A percentile compares a stretch with the other conserved stretches of the same genome.
phyloP scores from a whole-genome alignment of 2,888 invertebrate species.

The Alitta virens region DNA sequence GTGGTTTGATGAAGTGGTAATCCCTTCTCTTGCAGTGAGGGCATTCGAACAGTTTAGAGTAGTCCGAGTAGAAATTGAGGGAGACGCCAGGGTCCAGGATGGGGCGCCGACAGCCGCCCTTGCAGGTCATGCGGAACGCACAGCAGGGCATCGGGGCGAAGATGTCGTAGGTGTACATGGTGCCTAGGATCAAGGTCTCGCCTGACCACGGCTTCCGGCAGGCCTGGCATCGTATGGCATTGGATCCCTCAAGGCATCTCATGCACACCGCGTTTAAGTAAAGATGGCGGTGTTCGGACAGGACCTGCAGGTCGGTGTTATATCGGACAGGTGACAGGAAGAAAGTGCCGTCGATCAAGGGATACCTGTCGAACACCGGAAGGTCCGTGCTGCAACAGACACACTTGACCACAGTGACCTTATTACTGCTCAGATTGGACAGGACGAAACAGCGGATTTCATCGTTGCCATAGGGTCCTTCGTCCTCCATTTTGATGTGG shows the following conservation, averaged over 20 bases:
- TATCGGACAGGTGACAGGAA: conserved; percentile 88
- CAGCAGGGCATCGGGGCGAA: conserved; percentile 97
- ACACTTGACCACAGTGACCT: conserved; percentile 80
- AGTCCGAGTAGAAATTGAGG: conserved; percentile 90
- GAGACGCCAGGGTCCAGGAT: conserved; percentile 75
- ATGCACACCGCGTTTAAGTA: conserved; percentile 93
- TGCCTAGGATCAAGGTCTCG: conserved; percentile 87
- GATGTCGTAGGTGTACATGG: conserved; percentile 97
- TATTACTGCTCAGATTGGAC: conserved; percentile 87
- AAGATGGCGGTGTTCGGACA: conserved; percentile 77
- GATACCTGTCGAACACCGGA: conserved; percentile 91
- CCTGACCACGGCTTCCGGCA: conserved; percentile 65
- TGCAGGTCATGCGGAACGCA: conserved; percentile 88
- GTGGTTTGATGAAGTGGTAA: conserved; percentile 91
- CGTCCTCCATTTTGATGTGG: conserved; percentile 99
- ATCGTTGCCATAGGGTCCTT: conserved; percentile 96
- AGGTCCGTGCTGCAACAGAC: conserved; percentile 80
- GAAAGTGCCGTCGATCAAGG: conserved; percentile 95
- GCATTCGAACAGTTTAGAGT: conserved; percentile 79
- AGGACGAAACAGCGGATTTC: conserved; percentile 95
- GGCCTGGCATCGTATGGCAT: conserved; percentile 40
- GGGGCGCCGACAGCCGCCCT: conserved; percentile 83
- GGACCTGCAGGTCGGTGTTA: conserved; percentile 34
- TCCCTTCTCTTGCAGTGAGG: conserved; percentile 87
- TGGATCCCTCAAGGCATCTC: conserved; percentile 73